phyloP scores from a whole-genome alignment of 1,140 invertebrate species.

The Cheumatopsyche charites region DNA sequence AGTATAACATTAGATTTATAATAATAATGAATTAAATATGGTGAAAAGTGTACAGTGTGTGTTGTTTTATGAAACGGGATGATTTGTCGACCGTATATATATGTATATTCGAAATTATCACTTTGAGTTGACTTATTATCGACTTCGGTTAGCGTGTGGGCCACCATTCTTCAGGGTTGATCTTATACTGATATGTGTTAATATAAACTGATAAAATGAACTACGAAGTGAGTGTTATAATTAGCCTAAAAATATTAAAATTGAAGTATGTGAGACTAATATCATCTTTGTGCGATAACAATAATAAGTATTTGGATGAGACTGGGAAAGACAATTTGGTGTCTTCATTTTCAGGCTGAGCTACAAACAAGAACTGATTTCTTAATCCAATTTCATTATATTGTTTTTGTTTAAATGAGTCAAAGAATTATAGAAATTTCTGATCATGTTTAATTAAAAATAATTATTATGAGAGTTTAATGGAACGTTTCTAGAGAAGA shows the following conservation, averaged over 20 bases:
- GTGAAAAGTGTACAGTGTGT: slow-evolving; percentile 43
- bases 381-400: slow-evolving; percentile 36
- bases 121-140: slow-evolving; percentile 15
- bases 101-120: slow-evolving; percentile 21
- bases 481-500: slow-evolving; percentile 44
- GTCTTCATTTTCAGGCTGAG: slow-evolving; percentile 31
- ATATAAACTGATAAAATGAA: slow-evolving; percentile 29
- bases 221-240: slow-evolving; percentile 38
- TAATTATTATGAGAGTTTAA: slow-evolving; percentile 28
- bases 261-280: slow-evolving; percentile 33
- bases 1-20: slow-evolving; percentile 36
- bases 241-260: slow-evolving; percentile 39
- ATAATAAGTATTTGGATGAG: slow-evolving; percentile 34
- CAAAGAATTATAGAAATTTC: slow-evolving; percentile 35
- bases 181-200: slow-evolving; percentile 35
- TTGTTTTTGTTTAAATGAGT: slow-evolving; percentile 35
- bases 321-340: slow-evolving; percentile 30
- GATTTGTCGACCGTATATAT: slow-evolving; percentile 3
- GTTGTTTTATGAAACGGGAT: slow-evolving; percentile 19
- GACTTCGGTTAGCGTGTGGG: slow-evolving; percentile 26
- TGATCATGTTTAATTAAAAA: slow-evolving; percentile 33
- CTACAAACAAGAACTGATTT: slow-evolving; percentile 33
- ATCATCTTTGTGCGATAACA: slow-evolving; percentile 33
- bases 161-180: slow-evolving; percentile 35
- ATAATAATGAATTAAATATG: slow-evolving; percentile 8